A percentile compares a stretch with the other conserved stretches of the same genome.
phyloP scores from a whole-genome alignment of 2,113 vertebrate genomes.

The Empidonax alnorum region DNA sequence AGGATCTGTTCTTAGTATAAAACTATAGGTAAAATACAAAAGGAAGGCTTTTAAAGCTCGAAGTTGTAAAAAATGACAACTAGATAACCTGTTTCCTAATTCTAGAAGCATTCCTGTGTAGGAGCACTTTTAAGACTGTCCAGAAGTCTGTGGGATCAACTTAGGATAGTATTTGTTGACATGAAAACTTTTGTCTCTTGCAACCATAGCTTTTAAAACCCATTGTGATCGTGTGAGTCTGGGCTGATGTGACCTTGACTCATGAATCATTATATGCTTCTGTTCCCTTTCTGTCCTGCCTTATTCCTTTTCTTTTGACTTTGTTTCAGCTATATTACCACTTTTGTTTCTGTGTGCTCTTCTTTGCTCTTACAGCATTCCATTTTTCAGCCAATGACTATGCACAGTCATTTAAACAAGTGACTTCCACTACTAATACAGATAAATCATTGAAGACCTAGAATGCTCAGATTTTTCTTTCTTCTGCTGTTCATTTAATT shows the following conservation, averaged over 20 bases:
- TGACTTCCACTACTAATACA: not conserved
- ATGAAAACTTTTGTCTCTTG: not conserved
- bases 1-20: not conserved
- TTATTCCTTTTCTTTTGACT: not conserved
- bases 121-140: not conserved
- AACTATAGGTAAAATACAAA: not conserved
- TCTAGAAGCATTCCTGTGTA: not conserved
- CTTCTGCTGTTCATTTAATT: not conserved
- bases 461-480: not conserved
- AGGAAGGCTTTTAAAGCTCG: not conserved
- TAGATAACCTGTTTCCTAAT: not conserved
- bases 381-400: not conserved
- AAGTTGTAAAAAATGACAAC: not conserved
- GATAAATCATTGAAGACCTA: not conserved
- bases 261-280: constrained; percentile 24
- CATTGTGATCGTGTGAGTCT: not conserved
- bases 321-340: not conserved
- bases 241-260: not conserved
- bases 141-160: not conserved
- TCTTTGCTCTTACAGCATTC: not conserved
- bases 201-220: constrained; percentile 11
- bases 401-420: not conserved
- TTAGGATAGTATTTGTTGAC: not conserved
- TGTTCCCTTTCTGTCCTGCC: not conserved
- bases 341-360: not conserved